Percentiles rank a stretch among this genome's conserved stretches.
Conservation (phyloP, 2,797 vertebrate genomes). For the Cyprinella venusta region DNA sequence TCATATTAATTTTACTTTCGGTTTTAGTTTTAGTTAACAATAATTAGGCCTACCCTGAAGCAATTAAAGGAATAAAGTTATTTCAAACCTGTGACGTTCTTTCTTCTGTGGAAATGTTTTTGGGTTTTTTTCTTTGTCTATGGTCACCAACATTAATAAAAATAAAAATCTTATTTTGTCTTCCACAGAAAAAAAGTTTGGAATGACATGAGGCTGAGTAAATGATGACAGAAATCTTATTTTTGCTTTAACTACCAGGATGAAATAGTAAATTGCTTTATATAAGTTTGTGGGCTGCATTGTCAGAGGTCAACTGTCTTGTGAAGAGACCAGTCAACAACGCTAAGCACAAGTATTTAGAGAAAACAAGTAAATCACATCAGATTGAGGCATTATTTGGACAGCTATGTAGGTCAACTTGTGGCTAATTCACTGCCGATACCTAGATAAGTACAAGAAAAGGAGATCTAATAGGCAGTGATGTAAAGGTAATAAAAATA, state of each 20-base stretch:
- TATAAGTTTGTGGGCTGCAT: neutral
- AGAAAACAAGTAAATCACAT: neutral
- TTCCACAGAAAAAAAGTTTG: neutral
- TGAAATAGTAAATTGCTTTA: neutral
- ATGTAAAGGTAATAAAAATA: constrained; percentile 26
- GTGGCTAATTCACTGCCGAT: neutral
- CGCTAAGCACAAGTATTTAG: neutral
- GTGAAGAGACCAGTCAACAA: neutral
- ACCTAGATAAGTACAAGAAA: neutral
- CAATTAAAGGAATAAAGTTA: neutral
- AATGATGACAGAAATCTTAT: too few species aligned
- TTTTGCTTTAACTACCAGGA: too few species aligned
- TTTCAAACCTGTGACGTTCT: neutral
- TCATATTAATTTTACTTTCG: neutral
- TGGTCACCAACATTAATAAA: neutral
- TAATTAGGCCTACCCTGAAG: neutral
- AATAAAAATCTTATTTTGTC: neutral
- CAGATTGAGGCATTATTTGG: neutral
- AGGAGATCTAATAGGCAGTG: neutral
- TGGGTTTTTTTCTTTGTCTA: neutral
- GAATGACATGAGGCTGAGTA: neutral
- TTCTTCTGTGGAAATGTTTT: neutral
- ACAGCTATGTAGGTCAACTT: neutral
- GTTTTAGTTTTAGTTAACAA: neutral
- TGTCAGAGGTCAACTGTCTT: constrained; percentile 9